Percentiles rank a stretch among this genome's conserved stretches.
These are phyloP conservation scores for Artibeus lituratus DNA, from an alignment of 2,797 vertebrate genomes.

Conservation along the genomic window DNA sequence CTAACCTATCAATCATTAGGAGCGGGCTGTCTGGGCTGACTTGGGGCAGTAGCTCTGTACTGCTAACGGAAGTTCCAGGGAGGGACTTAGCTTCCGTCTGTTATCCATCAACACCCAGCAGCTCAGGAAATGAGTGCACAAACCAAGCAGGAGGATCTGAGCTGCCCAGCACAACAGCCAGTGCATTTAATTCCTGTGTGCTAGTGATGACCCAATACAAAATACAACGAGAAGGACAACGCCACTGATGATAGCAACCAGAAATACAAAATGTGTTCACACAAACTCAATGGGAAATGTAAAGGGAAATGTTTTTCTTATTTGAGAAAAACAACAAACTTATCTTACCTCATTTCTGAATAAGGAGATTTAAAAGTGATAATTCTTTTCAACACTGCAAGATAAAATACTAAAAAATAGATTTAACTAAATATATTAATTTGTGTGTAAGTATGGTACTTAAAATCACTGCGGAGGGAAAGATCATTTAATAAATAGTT, in stretches of 20 bases:
- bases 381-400: slow-evolving; percentile 24
- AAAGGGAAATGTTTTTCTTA: no score
- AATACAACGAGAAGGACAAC: not conserved
- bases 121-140: not conserved
- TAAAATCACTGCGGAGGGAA: not conserved
- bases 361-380: not conserved
- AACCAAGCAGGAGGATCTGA: not conserved
- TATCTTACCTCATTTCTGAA: slow-evolving; percentile 34
- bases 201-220: not conserved
- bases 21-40: not conserved
- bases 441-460: not conserved
- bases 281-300: not conserved
- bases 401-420: not conserved
- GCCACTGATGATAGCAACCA: not conserved
- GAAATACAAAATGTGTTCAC: not conserved
- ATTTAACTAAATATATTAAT: not conserved
- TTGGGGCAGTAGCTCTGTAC: not conserved
- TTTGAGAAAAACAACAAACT: not conserved
- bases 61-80: not conserved
- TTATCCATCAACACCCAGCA: not conserved
- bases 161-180: not conserved
- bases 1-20: not conserved
- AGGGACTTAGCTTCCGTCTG: not conserved
- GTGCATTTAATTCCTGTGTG: not conserved
- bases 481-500: not conserved